phyloP scores from a whole-genome alignment of 2,113 vertebrate genomes.

The Heliornis fulica region DNA sequence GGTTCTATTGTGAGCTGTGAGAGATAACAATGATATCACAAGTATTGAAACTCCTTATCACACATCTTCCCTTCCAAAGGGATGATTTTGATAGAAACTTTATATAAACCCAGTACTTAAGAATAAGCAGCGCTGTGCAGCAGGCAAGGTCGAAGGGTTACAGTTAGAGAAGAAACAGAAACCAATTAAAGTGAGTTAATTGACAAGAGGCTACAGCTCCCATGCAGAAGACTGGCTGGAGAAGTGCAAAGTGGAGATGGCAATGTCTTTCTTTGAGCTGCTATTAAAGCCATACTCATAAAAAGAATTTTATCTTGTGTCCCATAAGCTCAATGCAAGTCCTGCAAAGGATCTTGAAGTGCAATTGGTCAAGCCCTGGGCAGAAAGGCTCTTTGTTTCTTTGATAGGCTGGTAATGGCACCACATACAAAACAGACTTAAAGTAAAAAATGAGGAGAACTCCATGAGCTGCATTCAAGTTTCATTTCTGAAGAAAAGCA shows the following conservation, averaged over 20 bases:
- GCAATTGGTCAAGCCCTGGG: neutral
- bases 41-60: slow-evolving; percentile 50
- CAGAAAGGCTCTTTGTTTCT: neutral
- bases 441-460: neutral
- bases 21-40: slow-evolving; percentile 7
- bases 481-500: neutral
- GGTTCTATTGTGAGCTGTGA: neutral
- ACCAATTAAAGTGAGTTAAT: neutral
- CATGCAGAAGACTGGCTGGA: neutral
- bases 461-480: neutral
- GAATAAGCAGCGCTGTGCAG: neutral
- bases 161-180: neutral
- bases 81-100: slow-evolving; percentile 8
- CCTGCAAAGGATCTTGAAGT: accelerated
- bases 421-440: neutral
- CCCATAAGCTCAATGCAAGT: neutral
- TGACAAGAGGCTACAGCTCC: neutral
- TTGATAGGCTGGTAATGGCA: neutral
- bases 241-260: neutral
- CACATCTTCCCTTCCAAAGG: neutral
- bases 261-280: neutral
- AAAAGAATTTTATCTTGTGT: neutral
- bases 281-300: neutral
- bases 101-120: neutral
- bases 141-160: neutral